Evolutionary conservation across 2,113 vertebrate genomes (phyloP).

Genomic region (Semicossyphus pulcher): DNA sequence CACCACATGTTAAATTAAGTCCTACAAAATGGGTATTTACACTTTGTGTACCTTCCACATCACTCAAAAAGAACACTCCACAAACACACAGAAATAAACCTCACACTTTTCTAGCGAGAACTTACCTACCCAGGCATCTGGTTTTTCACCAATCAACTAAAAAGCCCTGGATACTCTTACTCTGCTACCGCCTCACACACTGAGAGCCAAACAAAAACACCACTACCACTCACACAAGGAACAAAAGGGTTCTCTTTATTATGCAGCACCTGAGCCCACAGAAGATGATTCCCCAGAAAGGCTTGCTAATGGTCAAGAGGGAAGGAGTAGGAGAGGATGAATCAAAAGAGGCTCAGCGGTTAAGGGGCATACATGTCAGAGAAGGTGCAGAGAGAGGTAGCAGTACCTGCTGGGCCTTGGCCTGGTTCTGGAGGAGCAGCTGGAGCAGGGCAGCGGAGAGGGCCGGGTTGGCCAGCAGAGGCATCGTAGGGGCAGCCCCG

Average conservation of each 20-base stretch:
- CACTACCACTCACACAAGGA: slow-evolving; percentile 81
- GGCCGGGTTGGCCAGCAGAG: slow-evolving; percentile 86
- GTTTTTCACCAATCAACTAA: slow-evolving; percentile 20
- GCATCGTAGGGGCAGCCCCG: slow-evolving; percentile 87
- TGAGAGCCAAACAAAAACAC: slow-evolving; percentile 60
- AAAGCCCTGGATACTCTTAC: slow-evolving; percentile 22
- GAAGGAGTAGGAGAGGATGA: slow-evolving; percentile 45
- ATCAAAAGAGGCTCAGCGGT: slow-evolving; percentile 11
- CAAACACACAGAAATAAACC: slow-evolving; percentile 22
- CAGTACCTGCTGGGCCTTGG: slow-evolving; percentile 88
- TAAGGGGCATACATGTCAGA: neutral
- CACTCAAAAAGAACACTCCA: slow-evolving; percentile 43
- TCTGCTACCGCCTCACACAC: slow-evolving; percentile 26
- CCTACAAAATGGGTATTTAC: slow-evolving; percentile 39
- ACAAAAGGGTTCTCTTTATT: slow-evolving; percentile 80
- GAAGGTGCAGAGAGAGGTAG: neutral
- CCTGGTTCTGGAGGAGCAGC: slow-evolving; percentile 90
- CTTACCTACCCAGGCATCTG: slow-evolving; percentile 25
- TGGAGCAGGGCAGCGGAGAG: slow-evolving; percentile 90
- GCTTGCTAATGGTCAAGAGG: slow-evolving; percentile 80
- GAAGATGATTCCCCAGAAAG: slow-evolving; percentile 83
- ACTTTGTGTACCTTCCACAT: slow-evolving; percentile 39
- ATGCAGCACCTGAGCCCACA: slow-evolving; percentile 86
- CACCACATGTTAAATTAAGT: slow-evolving; percentile 35
- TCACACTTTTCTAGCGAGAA: slow-evolving; percentile 21